Evolutionary conservation across 2,113 vertebrate genomes (phyloP), one percentile per base, ranked within the genome.

Genomic region (Orthonyx spaldingii): DNA sequence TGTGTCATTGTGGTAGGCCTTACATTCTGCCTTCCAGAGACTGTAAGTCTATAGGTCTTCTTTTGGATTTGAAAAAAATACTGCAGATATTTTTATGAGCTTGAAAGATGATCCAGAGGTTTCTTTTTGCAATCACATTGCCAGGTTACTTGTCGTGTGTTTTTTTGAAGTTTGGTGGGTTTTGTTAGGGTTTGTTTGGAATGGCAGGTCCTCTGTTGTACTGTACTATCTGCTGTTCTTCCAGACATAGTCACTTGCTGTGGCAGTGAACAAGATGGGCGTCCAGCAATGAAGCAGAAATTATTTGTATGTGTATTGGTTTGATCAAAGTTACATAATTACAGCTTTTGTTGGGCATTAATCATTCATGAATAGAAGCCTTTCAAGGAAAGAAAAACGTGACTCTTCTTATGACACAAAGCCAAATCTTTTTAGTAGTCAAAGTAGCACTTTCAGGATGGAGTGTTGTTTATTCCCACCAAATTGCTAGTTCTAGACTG

Each of bases 301-400:
- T 21, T 85, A 6, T 64, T 92, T 91, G 52, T 52, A 42, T 53
- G 59, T 72, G 30, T 76, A 57, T 75, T 64, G 57, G 33, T 84
- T 92, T 90, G 71, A 90, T 84, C 28, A 42, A 84, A 87, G 95
- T 94, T 96, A 70, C 69, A 66, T 95, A 97, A 97, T 79, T 95
- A 66, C 46, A 76, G 65, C 68, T 96, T 92, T 90, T 95, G 93
- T 80, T 96, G 35, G 41, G 53, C 37, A 55, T 92, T 97, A 96
- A 93, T 94, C 61, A 80, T 92, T 95, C 69, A 83, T 96, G 94
- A 97, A 96, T 94, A 87, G 87, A 87, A 47, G 64, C 69, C 60
- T 95, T 96, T 96, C 79, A 96, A 84, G 61, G 47, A 80, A 92
- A 59, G 80, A 88, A 90, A 87, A 96, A 89, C 63, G 64, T 74